Evolutionary conservation across 35 echinoderm and acorn worm genomes (phyloP), one percentile per base, ranked within the genome.

Genomic region (Diadema setosum): DNA sequence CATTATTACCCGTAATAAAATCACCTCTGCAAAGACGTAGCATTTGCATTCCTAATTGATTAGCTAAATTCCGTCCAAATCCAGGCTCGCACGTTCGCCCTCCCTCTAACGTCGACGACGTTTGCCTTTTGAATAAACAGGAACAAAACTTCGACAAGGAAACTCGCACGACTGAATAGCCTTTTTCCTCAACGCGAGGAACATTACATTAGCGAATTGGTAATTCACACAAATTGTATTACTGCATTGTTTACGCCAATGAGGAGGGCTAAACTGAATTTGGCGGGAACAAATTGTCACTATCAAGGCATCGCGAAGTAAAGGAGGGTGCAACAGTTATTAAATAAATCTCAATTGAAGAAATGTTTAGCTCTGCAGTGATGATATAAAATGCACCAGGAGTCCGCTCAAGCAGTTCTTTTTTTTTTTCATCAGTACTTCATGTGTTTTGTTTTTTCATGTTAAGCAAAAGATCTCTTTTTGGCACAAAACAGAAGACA

Each of bases 151-250:
- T 26, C 5, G 2, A n/a, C 7, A 29, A 29, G 37, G 14, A 65
- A 34, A 65, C 61, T 65, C 61, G 36, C 27, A 15, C 61, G 61
- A 26, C 3, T 32, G 61, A 26, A 65, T 33, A 34, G 37, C 7
- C 37, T 67, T 67, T n/a, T n/a, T n/a, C 37, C 27, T 67, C 40
- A 43, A 78, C n/a, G 73, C 73, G 73, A 41, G 44, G 73, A 78
- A 78, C 73, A 78, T 78, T 78, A 78, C 39, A 78, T 78, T 78
- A 78, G 73, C 73, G 73, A 78, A 78, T 78, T 42, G 73, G 73
- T 78, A 35, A 78, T 78, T 78, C 73, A 78, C 9, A 39, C 73
- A 78, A 78, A 78, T 78, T 78, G 73, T 78, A 78, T 78, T 78
- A 78, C 73, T 35, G 40, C 73, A 78, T 78, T 78, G 73, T 78